Evolutionary conservation across 2,888 invertebrate genomes (phyloP).

Genomic region (Cataglyphis cursor): DNA sequence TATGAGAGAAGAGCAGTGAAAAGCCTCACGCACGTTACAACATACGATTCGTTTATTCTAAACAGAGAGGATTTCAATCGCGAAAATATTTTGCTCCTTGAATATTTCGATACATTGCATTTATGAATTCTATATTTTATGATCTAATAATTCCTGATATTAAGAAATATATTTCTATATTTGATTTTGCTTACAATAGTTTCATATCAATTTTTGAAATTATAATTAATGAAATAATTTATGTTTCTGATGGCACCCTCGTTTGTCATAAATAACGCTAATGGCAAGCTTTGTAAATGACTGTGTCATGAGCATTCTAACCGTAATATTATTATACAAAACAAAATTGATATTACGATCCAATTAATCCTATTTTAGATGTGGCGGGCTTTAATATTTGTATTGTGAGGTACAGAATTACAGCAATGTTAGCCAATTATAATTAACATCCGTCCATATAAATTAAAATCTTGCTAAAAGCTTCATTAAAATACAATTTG

Average conservation of each 20-base stretch:
- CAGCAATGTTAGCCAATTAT: background rate
- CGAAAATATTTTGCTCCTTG: background rate
- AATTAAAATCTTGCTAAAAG: constrained; percentile 48
- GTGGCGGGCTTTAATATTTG: background rate
- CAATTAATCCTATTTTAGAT: constrained; percentile 23
- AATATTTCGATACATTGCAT: background rate
- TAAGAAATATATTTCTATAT: background rate
- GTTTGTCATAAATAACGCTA: background rate
- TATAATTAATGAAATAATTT: background rate
- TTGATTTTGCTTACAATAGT: background rate
- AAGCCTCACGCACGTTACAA: background rate
- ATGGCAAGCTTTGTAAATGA: background rate
- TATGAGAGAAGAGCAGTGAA: background rate
- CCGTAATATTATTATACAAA: background rate
- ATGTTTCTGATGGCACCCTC: background rate
- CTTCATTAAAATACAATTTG: constrained; percentile 12
- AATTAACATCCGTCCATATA: background rate
- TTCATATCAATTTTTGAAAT: background rate
- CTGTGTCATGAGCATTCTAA: background rate
- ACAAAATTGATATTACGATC: background rate
- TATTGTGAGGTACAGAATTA: background rate
- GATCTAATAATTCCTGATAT: background rate
- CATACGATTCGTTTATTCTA: background rate
- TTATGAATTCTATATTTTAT: background rate
- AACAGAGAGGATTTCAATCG: background rate